Evolutionary conservation across 2,888 invertebrate species (phyloP).

Genomic region (Rhogogaster chlorosoma): DNA sequence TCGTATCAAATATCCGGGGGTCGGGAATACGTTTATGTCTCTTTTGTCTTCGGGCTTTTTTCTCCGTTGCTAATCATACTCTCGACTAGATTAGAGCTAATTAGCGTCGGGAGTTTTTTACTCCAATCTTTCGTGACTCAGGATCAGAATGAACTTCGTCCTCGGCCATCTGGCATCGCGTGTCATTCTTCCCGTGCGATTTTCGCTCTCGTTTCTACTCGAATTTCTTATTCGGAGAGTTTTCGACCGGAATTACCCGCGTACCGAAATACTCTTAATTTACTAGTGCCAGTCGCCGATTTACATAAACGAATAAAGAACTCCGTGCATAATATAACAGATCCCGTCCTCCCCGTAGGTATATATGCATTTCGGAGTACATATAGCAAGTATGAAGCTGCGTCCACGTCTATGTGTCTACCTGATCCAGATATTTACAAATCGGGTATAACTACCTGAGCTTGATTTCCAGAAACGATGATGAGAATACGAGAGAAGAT

Average conservation of each 20-base stretch:
- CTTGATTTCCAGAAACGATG: background rate
- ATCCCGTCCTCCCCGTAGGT: background rate
- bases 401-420: background rate
- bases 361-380: background rate
- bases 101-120: background rate
- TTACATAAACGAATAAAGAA: slow-evolving; percentile 23
- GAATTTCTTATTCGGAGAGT: background rate
- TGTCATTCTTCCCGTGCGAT: too few relatives aligned
- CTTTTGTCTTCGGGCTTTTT: too few relatives aligned
- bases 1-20: background rate
- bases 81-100: background rate
- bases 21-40: background rate
- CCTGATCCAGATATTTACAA: background rate
- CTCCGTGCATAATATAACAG: background rate
- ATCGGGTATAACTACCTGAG: background rate
- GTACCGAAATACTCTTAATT: background rate
- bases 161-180: background rate
- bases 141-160: background rate
- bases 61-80: background rate
- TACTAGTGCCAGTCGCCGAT: background rate
- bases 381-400: background rate
- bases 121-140: background rate
- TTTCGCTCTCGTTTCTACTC: too few relatives aligned
- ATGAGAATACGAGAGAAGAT: background rate
- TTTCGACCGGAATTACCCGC: background rate